Evolutionary conservation across 2,113 vertebrate species (phyloP), one percentile per base, ranked within the genome.

Genomic region (Nannospalax galili): DNA sequence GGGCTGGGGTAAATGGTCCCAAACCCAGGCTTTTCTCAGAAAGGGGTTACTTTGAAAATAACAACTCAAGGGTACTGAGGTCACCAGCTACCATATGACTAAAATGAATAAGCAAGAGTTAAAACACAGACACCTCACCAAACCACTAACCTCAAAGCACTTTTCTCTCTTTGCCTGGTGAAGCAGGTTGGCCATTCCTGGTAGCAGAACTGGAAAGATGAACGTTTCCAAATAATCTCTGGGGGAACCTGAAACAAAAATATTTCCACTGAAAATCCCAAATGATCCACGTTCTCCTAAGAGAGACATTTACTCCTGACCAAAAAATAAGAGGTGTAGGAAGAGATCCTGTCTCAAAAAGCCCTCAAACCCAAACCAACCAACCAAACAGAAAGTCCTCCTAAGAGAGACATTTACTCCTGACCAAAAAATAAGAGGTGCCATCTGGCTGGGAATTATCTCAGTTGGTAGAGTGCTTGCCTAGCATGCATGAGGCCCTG

Each of bases 141-240:
- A 52, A 93, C 74, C 73, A 98, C 98, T 96, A 67, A 99, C 99
- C 99, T 99, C 96, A 75, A 99, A 99, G 97, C 99, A 99, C 45
- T 98, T 97, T 3, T 98, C 98, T 82, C 98, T 98, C 96, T 98
- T 96, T 48, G 99, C 99, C 96, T 98, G 98, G 32, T 97, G 98
- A 88, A 99, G 98, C 84, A 99, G 97, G 52, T 98, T 99, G 70
- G 98, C 98, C 96, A 99, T 93, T 84, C 99, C 99, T 0, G 99
- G 99, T 24, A 99, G 79, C 94, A 99, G 98, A 60, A 99, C 97
- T 28, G 99, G 99, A 96, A 99, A 99, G 93, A 99, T 77, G 62
- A 89, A 98, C 70, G 64, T 94, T 97, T 99, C 99, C 81, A 99
- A 90, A 90, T 98, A 99, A 37, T 95, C 84, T 8, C 5, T 97